A percentile compares a stretch with the other conserved stretches of the same genome.
phyloP scores from a whole-genome alignment of 2,797 vertebrate genomes.

The Chloroceryle amazona region DNA sequence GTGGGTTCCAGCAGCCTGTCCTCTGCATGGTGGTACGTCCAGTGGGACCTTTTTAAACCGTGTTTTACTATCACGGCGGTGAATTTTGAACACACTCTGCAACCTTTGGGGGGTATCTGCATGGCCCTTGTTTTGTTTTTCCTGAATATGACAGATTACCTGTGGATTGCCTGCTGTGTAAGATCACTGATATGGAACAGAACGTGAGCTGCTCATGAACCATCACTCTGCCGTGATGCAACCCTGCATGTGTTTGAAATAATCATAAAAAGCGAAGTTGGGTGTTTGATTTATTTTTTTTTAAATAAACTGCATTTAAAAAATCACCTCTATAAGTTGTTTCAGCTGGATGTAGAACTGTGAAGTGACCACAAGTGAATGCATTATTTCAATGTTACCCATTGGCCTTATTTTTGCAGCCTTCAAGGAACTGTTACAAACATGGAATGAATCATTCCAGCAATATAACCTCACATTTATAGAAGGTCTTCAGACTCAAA shows the following conservation, averaged over 20 bases:
- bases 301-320: neutral
- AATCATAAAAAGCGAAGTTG: neutral
- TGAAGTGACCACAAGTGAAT: neutral
- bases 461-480: neutral
- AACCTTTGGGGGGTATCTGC: constrained; percentile 62
- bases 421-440: neutral
- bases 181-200: constrained; percentile 63
- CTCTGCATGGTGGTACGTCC: neutral
- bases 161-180: constrained; percentile 51
- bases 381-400: constrained; percentile 1
- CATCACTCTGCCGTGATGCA: constrained; percentile 59
- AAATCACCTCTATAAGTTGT: neutral
- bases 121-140: constrained; percentile 36
- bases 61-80: neutral
- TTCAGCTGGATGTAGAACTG: neutral
- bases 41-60: neutral
- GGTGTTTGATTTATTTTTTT: fast-evolving
- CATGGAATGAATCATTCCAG: neutral
- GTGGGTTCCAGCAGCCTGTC: neutral
- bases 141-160: constrained; percentile 64
- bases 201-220: constrained; percentile 26
- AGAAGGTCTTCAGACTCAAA: neutral
- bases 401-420: neutral
- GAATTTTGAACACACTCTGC: neutral
- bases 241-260: neutral